Base-by-base conservation (phyloP, 2,888 invertebrate species). In the Diarsia mendica region DNA sequence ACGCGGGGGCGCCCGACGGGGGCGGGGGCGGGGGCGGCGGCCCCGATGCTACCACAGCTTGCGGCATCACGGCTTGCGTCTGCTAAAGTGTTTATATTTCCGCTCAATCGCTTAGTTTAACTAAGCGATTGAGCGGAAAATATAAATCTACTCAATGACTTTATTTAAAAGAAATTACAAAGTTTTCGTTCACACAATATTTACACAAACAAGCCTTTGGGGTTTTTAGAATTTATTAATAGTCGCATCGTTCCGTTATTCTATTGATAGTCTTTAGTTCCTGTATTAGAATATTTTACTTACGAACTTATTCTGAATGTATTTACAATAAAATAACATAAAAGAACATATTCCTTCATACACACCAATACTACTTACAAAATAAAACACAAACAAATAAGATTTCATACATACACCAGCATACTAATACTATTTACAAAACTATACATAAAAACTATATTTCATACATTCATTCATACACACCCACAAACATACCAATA, bases 1-100 rank as follows among this genome's bases (percentile, higher is more conserved):
- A 77, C 1, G 86, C 82, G 0, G 88, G 33, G 1, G 83, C 15
- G 1, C 79, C 82, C 0, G 70, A 23, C 0, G 88, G 82, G 2
- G 86, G 85, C 23, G 82, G 83, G 0, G 83, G 83, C 0, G 83
- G 83, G 1, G 82, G 82, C 0, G 82, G 82, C 5, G 83, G 85
- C 3, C 85, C 83, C 0, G 85, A 15, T 3, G 67, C 0, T 0
- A 73, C 0, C 0, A 58, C 69, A 23, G 49, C 72, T 70, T 72
- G 75, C 28, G 75, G 46, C 39, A 51, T 84, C 49, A 68, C 75
- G 0, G 67, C 72, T 67, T 74, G 71, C 65, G 60, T 28, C 83
- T 85, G 85, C 83, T 83, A 61, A 49, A 11, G 23, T 65, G 46
- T 70, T 76, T 63, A 68, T 15, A 67, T 71, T 48, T 39, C 71